Evolutionary conservation across 2,888 invertebrate species (phyloP).

Genomic region (Aphrophora alni): DNA sequence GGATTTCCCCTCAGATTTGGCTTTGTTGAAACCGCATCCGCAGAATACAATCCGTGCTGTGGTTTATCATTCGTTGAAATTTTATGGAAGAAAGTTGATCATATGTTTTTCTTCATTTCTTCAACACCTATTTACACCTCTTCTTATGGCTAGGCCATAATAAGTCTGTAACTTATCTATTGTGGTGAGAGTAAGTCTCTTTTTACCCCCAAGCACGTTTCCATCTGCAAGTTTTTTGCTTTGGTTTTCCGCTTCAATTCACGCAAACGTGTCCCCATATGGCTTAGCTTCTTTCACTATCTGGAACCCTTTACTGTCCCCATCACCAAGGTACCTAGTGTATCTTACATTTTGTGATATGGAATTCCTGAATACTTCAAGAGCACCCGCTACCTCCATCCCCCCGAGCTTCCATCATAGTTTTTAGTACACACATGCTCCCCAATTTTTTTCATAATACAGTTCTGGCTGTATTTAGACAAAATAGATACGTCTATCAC

Average conservation of each 20-base stretch:
- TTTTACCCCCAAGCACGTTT: slow-evolving; percentile 29
- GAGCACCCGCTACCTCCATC: background rate
- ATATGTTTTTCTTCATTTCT: slow-evolving; percentile 49
- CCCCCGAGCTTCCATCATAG: no score
- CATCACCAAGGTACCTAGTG: background rate
- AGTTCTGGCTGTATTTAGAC: no score
- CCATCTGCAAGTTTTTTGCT: slow-evolving; percentile 30
- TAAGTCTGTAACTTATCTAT: slow-evolving; percentile 46
- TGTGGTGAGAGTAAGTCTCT: slow-evolving; percentile 18
- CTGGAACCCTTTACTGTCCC: background rate
- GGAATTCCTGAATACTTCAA: background rate
- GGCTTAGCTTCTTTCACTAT: slow-evolving; percentile 18
- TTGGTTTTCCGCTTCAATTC: slow-evolving; percentile 13
- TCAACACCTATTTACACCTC: slow-evolving; percentile 42
- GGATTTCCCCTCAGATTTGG: slow-evolving; percentile 18
- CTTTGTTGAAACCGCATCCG: slow-evolving; percentile 46
- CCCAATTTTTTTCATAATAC: no score
- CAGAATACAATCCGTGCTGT: slow-evolving; percentile 48
- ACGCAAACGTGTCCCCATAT: slow-evolving; percentile 35
- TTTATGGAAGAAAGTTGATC: slow-evolving; percentile 49
- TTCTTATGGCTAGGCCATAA: slow-evolving; percentile 49
- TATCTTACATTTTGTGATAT: background rate
- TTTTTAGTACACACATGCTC: no score
- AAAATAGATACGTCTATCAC: no score
- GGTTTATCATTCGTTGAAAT: slow-evolving; percentile 48